A percentile compares a stretch with the other conserved stretches of the same genome.
Conservation (phyloP, 1,140 invertebrate species). For the Penaeus japonicus region DNA sequence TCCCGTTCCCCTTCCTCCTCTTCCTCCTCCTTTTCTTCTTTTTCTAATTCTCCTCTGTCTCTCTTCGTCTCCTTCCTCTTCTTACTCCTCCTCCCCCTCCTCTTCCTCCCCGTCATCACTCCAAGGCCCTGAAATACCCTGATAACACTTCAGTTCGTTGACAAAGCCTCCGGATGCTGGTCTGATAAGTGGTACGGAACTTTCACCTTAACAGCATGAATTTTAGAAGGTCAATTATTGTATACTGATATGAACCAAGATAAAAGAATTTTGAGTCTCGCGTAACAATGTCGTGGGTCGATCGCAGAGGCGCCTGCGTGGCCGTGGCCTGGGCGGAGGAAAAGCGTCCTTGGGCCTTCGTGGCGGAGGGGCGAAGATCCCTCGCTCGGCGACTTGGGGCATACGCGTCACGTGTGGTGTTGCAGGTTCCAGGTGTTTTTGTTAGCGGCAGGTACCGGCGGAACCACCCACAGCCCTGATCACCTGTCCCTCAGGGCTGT, state of each 20-base stretch:
- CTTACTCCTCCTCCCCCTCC: too few relatives aligned
- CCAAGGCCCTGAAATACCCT: too few relatives aligned
- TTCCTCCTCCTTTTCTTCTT: background rate
- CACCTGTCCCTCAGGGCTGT: conserved; percentile 27
- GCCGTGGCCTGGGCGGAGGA: background rate
- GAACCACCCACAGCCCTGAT: conserved; percentile 28
- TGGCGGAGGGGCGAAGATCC: background rate
- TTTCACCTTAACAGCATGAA: conserved; percentile 34
- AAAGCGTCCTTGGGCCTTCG: background rate
- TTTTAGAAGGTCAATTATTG: conserved; percentile 46
- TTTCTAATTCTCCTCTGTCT: too few relatives aligned
- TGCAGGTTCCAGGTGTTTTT: background rate
- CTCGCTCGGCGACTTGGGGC: background rate
- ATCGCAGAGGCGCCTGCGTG: background rate
- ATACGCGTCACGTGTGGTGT: background rate
- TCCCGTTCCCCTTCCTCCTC: background rate
- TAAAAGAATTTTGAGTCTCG: conserved; percentile 25
- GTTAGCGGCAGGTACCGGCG: background rate
- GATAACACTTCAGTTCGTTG: too few relatives aligned
- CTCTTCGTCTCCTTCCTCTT: too few relatives aligned
- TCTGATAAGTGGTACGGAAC: background rate
- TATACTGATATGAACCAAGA: conserved; percentile 41
- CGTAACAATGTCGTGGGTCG: conserved; percentile 21
- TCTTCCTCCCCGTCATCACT: too few relatives aligned
- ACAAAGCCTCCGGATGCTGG: background rate